Evolutionary conservation across 2,113 vertebrate genomes (phyloP).

Genomic region (Odocoileus hemionus): DNA sequence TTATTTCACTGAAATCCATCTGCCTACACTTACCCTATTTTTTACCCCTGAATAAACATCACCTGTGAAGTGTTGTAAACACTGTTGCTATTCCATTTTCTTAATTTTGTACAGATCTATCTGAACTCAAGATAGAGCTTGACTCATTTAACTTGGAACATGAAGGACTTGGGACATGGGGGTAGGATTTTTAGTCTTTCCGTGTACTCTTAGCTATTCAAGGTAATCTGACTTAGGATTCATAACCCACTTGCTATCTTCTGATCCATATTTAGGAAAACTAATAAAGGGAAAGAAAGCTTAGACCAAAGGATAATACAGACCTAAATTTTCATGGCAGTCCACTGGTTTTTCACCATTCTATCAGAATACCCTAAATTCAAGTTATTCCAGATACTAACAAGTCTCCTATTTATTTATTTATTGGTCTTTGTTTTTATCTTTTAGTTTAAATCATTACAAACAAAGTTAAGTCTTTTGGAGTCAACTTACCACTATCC

Average conservation of each 20-base stretch:
- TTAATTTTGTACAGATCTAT: not conserved
- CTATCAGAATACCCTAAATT: not conserved
- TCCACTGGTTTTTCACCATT: not conserved
- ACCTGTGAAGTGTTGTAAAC: conserved; percentile 32
- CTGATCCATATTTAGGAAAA: not conserved
- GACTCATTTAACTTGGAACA: not conserved
- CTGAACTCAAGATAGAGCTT: not conserved
- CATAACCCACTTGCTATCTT: not conserved
- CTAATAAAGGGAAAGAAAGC: not conserved
- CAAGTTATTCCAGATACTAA: not conserved
- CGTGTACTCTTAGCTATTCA: not conserved
- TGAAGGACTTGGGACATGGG: fast-evolving
- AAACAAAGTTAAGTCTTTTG: not conserved
- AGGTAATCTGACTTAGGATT: not conserved
- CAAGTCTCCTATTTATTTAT: not conserved
- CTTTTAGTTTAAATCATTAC: not conserved
- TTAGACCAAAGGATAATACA: not conserved
- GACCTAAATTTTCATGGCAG: not conserved
- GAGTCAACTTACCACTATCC: not conserved
- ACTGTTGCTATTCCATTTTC: not conserved
- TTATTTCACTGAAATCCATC: conserved; percentile 65
- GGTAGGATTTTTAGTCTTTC: not conserved
- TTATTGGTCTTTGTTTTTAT: not conserved
- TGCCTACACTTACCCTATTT: conserved; percentile 31
- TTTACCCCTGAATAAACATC: conserved; percentile 49